These are phyloP conservation scores for Tachycineta bicolor DNA, from an alignment of 2,113 vertebrate species.

Conservation along the genomic window DNA sequence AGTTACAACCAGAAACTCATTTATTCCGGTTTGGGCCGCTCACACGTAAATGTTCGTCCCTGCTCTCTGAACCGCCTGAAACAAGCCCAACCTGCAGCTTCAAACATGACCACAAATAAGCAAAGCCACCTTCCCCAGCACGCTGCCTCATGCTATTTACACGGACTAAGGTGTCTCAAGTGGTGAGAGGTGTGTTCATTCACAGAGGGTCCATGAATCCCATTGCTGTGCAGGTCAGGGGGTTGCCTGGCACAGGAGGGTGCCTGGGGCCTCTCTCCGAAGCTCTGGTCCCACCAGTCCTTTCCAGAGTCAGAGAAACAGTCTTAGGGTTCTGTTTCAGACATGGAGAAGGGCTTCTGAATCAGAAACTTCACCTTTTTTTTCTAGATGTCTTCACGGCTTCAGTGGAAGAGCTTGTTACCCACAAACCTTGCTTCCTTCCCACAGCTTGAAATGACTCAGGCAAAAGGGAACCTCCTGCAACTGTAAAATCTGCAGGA, in stretches of 20 bases:
- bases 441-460: background rate
- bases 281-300: background rate
- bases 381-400: background rate
- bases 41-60: fast-evolving
- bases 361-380: background rate
- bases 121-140: background rate
- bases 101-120: background rate
- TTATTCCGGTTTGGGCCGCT: background rate
- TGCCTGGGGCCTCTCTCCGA: background rate
- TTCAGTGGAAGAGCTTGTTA: background rate
- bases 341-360: background rate
- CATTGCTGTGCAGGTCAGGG: background rate
- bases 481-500: background rate
- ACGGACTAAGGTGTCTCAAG: fast-evolving
- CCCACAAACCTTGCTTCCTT: background rate
- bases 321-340: background rate
- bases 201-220: background rate
- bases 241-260: background rate
- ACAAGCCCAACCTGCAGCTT: background rate
- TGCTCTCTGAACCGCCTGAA: background rate
- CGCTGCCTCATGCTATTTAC: fast-evolving
- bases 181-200: background rate
- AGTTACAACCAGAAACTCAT: background rate
- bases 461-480: background rate
- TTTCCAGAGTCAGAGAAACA: background rate